Base-by-base conservation (phyloP, 2,888 invertebrate species). In the Idaea straminata region DNA sequence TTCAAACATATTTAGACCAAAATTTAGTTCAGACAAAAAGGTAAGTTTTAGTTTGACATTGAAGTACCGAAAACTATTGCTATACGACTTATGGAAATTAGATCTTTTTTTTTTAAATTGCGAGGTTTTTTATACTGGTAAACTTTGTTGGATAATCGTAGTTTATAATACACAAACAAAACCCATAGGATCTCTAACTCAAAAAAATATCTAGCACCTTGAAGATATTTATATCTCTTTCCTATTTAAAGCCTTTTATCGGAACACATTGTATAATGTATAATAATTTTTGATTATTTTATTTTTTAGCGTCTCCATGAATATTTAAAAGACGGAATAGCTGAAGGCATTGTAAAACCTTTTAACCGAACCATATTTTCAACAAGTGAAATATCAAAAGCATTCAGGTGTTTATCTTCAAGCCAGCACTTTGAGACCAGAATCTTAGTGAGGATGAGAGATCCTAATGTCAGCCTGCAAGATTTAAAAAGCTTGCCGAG, bases 331-430 rank as follows among this genome's bases (percentile, higher is more conserved):
- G 85, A 94, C 35, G 96, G 96, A n/a, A 94, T 97, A 35, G 81
- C 89, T 38, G 87, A 78, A 16, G 96, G 96, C 4, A 93, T 93
- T 5, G 94, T 97, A 0, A 94, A 93, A 74, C 97, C 97, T 0
- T 86, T 97, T 0, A 87, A 88, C 3, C 87, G 94, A n/a, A 94
- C 94, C 0, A 88, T 95, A 0, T 97, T 96, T 77, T 80, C 89
- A 3, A 89, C 87, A 36, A 88, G 94, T 67, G 93, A 96, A 75
- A 82, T 96, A 0, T 95, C 96, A 78, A 88, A 92, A 65, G 96
- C 96, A 0, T 96, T 96, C 78, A 90, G 72, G 68, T 89, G 88
- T 4, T 90, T 95, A 89, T 89, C 93, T 0, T 82, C 88, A 3
- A 94, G 96, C 47, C 47, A 47, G 59, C 96, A 96, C 80, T 96